Percentiles rank a stretch among this genome's conserved stretches.
Conservation (phyloP, 2,113 vertebrate genomes). For the Neolamprologus sp. region DNA sequence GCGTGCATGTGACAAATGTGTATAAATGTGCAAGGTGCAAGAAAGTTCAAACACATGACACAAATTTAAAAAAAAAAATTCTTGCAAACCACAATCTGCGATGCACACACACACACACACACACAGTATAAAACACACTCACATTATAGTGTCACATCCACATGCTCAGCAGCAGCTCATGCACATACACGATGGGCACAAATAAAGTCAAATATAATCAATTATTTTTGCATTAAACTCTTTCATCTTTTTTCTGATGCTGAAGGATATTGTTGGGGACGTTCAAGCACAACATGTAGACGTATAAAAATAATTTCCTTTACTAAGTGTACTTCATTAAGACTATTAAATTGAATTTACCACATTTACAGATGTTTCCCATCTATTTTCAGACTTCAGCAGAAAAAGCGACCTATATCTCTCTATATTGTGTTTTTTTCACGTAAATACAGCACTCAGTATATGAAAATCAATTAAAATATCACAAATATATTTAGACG, state of each 20-base stretch:
- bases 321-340: neutral
- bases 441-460: neutral
- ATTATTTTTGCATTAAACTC: neutral
- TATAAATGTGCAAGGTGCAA: neutral
- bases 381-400: neutral
- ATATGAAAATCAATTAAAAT: slow-evolving; percentile 8
- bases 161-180: neutral
- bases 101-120: neutral
- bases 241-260: neutral
- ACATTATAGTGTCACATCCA: neutral
- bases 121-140: neutral
- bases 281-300: neutral
- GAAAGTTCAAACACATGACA: neutral
- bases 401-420: neutral
- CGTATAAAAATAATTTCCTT: neutral
- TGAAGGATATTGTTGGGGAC: neutral
- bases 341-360: neutral
- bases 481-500: neutral
- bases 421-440: neutral
- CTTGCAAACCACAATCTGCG: neutral
- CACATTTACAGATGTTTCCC: neutral
- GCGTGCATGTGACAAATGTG: neutral
- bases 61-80: accelerated
- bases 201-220: neutral
- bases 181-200: neutral